Evolutionary conservation across 1,140 invertebrate genomes (phyloP), one percentile per base, ranked within the genome.

Genomic region (Conopomorpha cramerella): DNA sequence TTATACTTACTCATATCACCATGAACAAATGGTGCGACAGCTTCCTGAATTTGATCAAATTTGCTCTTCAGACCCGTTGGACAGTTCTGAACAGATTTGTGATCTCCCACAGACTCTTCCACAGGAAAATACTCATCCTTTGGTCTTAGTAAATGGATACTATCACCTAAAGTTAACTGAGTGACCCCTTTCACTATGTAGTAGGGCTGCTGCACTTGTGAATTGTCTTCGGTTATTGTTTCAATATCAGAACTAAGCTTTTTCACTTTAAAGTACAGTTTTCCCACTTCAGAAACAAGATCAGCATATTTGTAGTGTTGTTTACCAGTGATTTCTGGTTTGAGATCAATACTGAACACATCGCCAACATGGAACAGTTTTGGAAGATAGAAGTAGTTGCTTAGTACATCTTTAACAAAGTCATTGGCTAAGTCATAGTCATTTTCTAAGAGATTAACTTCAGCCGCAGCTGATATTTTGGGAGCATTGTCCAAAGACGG

Each of bases 131-230:
- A 65, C 38, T 59, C 45, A 54, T 57, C 57, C 35, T 55, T 66
- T 29, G 72, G 73, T 44, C 66, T 73, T 6, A 61, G 33, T n/a
- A 49, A 36, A 52, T 77, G 72, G 18, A 57, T 46, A 38, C 63
- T 63, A 37, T 74, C 66, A 30, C 67, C 68, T 46, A 77, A 57
- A 39, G 53, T 58, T 37, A 78, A 42, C 23, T 78, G 65, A 14
- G 73, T 77, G 16, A 72, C 56, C 26, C 70, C 65, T 56, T 64
- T 73, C 0, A 77, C 59, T 37, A 77, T 60, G 40, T 67, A 79
- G 56, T 46, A 70, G 43, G 63, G 39, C 38, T 54, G 46, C 38
- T 16, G 15, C 3, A 26, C 3, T 6, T 35, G 14, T n/a, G n/a
- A n/a, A n/a, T n/a, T 26, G 8, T 25, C 30, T 16, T 25, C 27